A percentile compares a stretch with the other conserved stretches of the same genome.
Conservation (phyloP, 2,888 invertebrate species). For the Incurvaria masculella region DNA sequence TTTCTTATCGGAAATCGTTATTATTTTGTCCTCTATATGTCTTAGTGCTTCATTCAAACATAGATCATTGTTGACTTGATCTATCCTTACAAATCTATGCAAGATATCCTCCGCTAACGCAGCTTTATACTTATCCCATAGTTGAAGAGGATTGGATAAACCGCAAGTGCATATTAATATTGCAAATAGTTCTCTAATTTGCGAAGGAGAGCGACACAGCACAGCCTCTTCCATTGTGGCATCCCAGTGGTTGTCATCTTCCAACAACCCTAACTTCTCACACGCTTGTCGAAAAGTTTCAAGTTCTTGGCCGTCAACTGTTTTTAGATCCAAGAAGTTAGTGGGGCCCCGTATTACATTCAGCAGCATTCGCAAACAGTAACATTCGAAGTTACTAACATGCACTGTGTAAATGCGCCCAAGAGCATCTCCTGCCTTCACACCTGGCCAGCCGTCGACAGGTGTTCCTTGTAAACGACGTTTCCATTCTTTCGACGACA, state of each 20-base stretch:
- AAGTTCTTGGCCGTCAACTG: constrained; percentile 19
- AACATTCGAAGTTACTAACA: constrained; percentile 17
- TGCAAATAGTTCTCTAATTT: constrained; percentile 17
- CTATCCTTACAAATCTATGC: constrained; percentile 5
- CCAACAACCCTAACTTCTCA: constrained; percentile 21
- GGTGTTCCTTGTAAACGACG: constrained; percentile 18
- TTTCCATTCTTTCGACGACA: constrained; percentile 15
- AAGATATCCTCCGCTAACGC: constrained; percentile 18
- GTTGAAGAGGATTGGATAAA: constrained; percentile 8
- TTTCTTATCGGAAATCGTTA: constrained; percentile 10
- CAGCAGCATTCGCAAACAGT: constrained; percentile 18
- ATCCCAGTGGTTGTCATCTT: constrained; percentile 26
- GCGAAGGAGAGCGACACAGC: constrained; percentile 2
- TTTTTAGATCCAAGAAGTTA: constrained; percentile 21
- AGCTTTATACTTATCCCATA: constrained; percentile 14
- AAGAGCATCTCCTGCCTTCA: constrained; percentile 16
- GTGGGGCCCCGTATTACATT: constrained; percentile 14
- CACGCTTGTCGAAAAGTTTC: constrained; percentile 23
- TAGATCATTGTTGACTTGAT: constrained; percentile 7
- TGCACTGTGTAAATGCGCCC: constrained; percentile 20
- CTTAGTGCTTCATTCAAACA: too few species aligned
- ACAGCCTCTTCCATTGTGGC: constrained; percentile 21
- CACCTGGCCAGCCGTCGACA: constrained; percentile 15
- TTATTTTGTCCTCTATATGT: constrained; percentile 8
- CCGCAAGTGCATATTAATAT: constrained; percentile 15